Evolutionary conservation across 2,888 invertebrate species (phyloP).

Genomic region (Chrysolina americana): DNA sequence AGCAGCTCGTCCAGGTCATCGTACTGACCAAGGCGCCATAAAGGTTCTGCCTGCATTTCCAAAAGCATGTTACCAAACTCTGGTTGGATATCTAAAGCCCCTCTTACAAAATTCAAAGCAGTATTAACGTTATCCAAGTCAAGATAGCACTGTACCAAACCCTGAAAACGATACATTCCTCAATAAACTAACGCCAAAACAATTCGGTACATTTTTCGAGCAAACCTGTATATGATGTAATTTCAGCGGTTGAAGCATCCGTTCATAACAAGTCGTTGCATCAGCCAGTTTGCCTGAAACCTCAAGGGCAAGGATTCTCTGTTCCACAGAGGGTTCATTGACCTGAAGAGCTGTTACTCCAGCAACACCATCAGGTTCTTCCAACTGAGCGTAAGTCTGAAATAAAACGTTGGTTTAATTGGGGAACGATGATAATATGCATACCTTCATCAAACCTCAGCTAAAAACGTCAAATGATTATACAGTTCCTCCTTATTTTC

Average conservation of each 20-base stretch:
- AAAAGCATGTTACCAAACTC: conserved; percentile 76
- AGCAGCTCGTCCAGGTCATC: conserved; percentile 81
- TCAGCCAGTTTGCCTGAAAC: conserved; percentile 87
- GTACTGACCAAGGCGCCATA: conserved; percentile 90
- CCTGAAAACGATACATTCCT: conserved; percentile 69
- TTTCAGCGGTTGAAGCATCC: conserved; percentile 74
- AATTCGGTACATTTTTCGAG: neutral
- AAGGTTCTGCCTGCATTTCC: conserved; percentile 84
- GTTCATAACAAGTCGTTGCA: conserved; percentile 90
- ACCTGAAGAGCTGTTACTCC: conserved; percentile 84
- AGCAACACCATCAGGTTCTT: conserved; percentile 92
- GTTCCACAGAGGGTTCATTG: conserved; percentile 83
- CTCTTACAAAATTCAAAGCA: conserved; percentile 83
- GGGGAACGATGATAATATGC: neutral
- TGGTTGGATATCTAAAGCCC: conserved; percentile 75
- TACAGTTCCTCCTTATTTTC: conserved; percentile 72
- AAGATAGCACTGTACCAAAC: conserved; percentile 89
- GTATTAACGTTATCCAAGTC: conserved; percentile 90
- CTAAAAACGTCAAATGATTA: conserved; percentile 76
- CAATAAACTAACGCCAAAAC: conserved; percentile 35
- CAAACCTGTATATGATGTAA: conserved; percentile 68
- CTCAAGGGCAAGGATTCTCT: conserved; percentile 88
- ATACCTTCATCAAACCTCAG: conserved; percentile 66
- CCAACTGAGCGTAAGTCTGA: conserved; percentile 87
- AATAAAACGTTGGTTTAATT: conserved; percentile 36